Base-by-base conservation (phyloP, 2,797 vertebrate species). In the Pipistrellus pipistrellus region DNA sequence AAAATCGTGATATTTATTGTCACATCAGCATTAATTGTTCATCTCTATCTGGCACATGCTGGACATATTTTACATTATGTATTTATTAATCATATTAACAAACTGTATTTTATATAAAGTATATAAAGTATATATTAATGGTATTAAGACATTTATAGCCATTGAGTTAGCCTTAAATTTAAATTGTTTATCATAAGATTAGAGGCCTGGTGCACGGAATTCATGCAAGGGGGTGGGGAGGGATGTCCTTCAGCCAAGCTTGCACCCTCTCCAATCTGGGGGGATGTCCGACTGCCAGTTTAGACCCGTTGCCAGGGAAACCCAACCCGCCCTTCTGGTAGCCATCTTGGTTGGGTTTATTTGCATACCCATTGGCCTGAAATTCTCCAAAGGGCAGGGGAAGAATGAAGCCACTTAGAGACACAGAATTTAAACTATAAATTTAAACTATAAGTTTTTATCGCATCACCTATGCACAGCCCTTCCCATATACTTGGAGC, bases 1-100 rank as follows among this genome's bases (percentile, higher is more conserved):
- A 85, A 96, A 92, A 88, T 93, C 84, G 77, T 59, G 64, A 0
- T 71, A 96, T 96, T 97, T 97, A 80, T 92, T 88, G 90, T 89
- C 59, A 17, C 3, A 15, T 21, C 30, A 21, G 18, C 12, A 85
- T n/a, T 7, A 66, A 68, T 81, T 78, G 69, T 51, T 97, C 6
- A 83, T 96, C 93, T 96, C 62, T 96, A 32, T 91, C 20, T 17
- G 59, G 57, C 73, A 93, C 44, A 30, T 93, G 86, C 0, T 92
- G 77, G 95, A 57, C 76, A 64, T 90, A 20, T 95, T 81, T 91
- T 69, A 68, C 85, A 88, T 38, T 17, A 76, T 10, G 9, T 46
- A 85, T 44, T 97, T 20, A 0, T 97, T 96, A 73, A 30, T 89
- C 38, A 18, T 41, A 51, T 80, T 95, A 97, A 96, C 96, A 96